These are phyloP conservation scores for Dreissena rostriformis DNA, from an alignment of 1,140 invertebrate species.

Conservation along the genomic window DNA sequence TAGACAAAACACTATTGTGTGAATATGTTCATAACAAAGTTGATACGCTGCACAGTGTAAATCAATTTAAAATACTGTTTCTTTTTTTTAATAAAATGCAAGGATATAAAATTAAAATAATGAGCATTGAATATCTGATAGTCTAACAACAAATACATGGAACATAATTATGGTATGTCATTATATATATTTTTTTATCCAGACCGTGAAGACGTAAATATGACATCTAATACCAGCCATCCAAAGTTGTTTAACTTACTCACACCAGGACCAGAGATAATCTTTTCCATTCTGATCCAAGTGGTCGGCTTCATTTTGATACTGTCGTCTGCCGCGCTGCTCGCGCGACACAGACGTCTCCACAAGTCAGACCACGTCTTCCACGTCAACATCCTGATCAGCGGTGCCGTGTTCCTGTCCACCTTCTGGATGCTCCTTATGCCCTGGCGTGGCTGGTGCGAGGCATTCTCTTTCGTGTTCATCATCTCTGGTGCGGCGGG, in stretches of 20 bases:
- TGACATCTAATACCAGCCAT: not conserved
- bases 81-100: too few species aligned
- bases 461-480: constrained; percentile 18
- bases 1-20: too few species aligned
- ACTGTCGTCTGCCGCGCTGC: constrained; percentile 26
- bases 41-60: too few species aligned
- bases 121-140: too few species aligned
- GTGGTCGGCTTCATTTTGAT: constrained; percentile 28
- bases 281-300: constrained; percentile 11
- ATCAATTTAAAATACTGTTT: too few species aligned
- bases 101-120: too few species aligned
- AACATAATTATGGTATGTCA: not conserved
- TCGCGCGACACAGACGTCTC: constrained; percentile 9
- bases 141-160: too few species aligned
- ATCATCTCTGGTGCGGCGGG: constrained; percentile 12
- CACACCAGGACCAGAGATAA: not conserved
- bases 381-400: constrained; percentile 21
- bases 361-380: constrained; percentile 18
- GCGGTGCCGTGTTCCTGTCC: constrained; percentile 22
- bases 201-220: not conserved
- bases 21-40: too few species aligned
- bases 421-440: constrained; percentile 22
- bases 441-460: not conserved
- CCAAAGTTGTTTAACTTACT: not conserved
- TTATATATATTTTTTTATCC: not conserved